Evolutionary conservation across 2,113 vertebrate species (phyloP), one percentile per base, ranked within the genome.

Genomic region (Lamprotornis superbus): DNA sequence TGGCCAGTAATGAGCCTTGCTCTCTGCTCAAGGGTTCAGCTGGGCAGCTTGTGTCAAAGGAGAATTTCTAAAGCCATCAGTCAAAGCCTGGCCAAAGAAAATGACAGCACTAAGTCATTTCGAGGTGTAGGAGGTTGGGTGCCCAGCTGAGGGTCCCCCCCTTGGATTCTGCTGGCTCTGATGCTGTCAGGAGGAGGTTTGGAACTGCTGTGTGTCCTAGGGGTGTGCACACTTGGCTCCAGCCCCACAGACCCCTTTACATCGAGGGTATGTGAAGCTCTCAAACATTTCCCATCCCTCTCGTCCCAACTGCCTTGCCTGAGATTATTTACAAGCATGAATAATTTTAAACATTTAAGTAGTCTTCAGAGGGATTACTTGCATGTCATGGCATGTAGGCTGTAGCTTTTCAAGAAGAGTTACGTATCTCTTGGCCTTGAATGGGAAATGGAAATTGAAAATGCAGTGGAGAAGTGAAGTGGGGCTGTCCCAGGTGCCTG

Each of bases 291-390:
- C 70, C n/a, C 59, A 18, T 5, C 55, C 42, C 31, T 33, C 44
- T 52, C 14, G 5, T 44, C 33, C 68, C 3, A 6, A 12, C 37
- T 1, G 0, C 40, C 42, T 61, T n/a, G 30, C 64, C 24, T 11
- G 33, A 61, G 64, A 64, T 52, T 27, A 8, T 67, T 83, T 74
- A 55, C 86, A 80, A 15, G 52, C 30, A 50, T 10, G 15, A 78
- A 89, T 89, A 39, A 79, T 27, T 49, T 69, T 30, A 61, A 77
- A 44, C 8, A 10, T 63, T 91, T 90, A 65, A 95, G 40, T 86
- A 68, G 79, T 49, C 93, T 95, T 93, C 60, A 87, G 90, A 89
- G 95, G 80, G 73, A 87, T 93, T 81, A 90, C 85, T 90, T 94
- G 69, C 44, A 24, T 74, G 68, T 52, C 86, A 89, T 82, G 90